Evolutionary conservation across 2,113 vertebrate species (phyloP).

Genomic region (Tragelaphus imberbis): DNA sequence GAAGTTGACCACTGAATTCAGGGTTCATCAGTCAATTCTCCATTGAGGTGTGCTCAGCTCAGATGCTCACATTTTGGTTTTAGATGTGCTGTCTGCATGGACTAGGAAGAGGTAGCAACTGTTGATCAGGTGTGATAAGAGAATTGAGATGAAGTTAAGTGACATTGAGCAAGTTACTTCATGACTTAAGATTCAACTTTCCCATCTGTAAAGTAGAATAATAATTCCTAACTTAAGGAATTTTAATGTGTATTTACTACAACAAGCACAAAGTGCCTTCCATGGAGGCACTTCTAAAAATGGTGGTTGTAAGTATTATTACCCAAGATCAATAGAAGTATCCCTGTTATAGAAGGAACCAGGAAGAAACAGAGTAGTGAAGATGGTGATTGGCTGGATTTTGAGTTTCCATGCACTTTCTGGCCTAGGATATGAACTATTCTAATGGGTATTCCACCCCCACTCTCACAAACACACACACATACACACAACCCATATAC

Average conservation of each 20-base stretch:
- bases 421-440: background rate
- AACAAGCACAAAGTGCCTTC: background rate
- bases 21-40: background rate
- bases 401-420: background rate
- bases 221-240: background rate
- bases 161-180: background rate
- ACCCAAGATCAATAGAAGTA: background rate
- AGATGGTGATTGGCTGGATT: background rate
- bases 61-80: accelerated
- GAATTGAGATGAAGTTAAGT: background rate
- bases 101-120: background rate
- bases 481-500: background rate
- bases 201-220: background rate
- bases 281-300: background rate
- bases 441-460: background rate
- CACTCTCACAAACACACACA: background rate
- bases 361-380: background rate
- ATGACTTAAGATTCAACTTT: background rate
- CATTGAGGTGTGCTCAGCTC: background rate
- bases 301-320: background rate
- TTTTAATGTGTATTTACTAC: background rate
- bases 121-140: background rate
- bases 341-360: background rate
- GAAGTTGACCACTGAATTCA: background rate
- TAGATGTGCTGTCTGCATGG: accelerated